Percentiles rank a stretch among this genome's conserved stretches.
phyloP scores from a whole-genome alignment of 2,113 vertebrate genomes.

The Rhizomys pruinosus region DNA sequence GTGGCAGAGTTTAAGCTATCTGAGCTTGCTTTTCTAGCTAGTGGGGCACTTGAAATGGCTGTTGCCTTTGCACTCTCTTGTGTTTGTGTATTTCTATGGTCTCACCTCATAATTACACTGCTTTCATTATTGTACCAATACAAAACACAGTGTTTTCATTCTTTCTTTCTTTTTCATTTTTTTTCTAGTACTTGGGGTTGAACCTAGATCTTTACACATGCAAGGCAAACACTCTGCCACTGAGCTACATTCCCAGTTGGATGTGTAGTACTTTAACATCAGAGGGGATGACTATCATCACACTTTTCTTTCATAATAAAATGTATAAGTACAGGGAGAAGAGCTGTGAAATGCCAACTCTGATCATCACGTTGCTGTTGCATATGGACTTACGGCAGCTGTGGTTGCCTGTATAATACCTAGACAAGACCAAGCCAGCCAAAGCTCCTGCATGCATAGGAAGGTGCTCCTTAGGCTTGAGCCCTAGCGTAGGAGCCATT shows the following conservation, averaged over 20 bases:
- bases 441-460: too few relatives aligned
- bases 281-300: background rate
- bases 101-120: background rate
- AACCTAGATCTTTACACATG: background rate
- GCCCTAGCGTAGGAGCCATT: background rate
- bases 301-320: background rate
- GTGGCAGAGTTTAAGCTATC: background rate
- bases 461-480: background rate
- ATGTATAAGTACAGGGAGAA: background rate
- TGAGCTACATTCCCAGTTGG: background rate
- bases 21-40: background rate
- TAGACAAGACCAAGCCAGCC: background rate
- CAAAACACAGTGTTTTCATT: background rate
- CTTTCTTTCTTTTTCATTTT: background rate
- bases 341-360: background rate
- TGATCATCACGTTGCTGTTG: background rate
- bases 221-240: background rate
- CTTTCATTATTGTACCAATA: conserved; percentile 10
- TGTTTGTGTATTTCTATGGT: background rate
- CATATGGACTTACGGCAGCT: background rate
- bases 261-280: background rate
- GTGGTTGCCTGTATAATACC: background rate
- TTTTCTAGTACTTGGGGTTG: background rate
- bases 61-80: background rate
- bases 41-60: background rate